Evolutionary conservation across 1,140 invertebrate genomes (phyloP).

Genomic region (Thereuonema tuberculata): DNA sequence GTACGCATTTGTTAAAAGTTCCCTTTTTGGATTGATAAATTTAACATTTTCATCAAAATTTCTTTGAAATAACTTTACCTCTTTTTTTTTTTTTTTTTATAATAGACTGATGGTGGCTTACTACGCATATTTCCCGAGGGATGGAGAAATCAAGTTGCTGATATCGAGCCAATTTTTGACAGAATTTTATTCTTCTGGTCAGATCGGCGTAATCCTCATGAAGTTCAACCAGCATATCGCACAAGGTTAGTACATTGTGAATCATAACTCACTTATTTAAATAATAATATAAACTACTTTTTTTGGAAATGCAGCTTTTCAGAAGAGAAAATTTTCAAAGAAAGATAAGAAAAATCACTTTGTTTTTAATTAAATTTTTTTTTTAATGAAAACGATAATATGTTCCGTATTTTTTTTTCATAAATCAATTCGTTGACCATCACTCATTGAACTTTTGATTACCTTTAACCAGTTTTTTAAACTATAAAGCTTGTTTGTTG

Average conservation of each 20-base stretch:
- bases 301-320: neutral
- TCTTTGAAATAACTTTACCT: too few relatives aligned
- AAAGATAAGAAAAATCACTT: neutral
- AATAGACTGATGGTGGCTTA: constrained; percentile 45
- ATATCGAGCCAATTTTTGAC: constrained; percentile 87
- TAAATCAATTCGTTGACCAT: neutral
- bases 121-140: constrained; percentile 79
- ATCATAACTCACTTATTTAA: constrained; percentile 1
- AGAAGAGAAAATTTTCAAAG: neutral
- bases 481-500: too few relatives aligned
- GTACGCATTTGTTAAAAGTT: too few relatives aligned
- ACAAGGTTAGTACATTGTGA: constrained; percentile 50
- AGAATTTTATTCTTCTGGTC: constrained; percentile 95
- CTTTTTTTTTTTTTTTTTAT: neutral
- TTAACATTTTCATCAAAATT: too few relatives aligned
- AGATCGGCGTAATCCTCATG: constrained; percentile 87
- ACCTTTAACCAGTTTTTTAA: too few relatives aligned
- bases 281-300: constrained; percentile 10
- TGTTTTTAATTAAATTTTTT: neutral
- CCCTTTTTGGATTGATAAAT: too few relatives aligned
- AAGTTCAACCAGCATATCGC: constrained; percentile 78
- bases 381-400: neutral
- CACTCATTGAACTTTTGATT: too few relatives aligned
- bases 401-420: neutral
- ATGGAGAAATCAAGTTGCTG: constrained; percentile 60